These are phyloP conservation scores for Trachymyrmex septentrionalis DNA, from an alignment of 1,140 invertebrate species.

Conservation along the genomic window DNA sequence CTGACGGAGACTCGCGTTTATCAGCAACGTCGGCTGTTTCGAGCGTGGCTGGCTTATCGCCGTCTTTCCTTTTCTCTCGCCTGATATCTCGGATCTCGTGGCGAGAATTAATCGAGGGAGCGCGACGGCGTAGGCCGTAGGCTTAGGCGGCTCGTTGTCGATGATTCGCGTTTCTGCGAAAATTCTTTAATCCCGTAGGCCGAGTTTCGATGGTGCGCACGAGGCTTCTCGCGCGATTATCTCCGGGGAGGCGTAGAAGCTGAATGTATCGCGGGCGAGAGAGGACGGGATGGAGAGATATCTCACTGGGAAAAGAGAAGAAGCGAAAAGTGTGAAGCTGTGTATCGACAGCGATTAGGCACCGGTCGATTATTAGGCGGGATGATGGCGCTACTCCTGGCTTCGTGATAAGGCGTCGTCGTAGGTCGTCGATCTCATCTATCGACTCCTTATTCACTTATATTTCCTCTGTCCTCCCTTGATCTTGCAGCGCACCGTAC, in stretches of 20 bases:
- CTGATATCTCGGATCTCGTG: slow-evolving; percentile 61
- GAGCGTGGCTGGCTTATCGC: slow-evolving; percentile 50
- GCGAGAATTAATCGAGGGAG: slow-evolving; percentile 37
- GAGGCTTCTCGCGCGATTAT: slow-evolving; percentile 39
- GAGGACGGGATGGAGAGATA: neutral
- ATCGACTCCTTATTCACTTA: slow-evolving; percentile 38
- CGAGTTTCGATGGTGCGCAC: slow-evolving; percentile 12
- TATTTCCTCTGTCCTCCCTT: slow-evolving; percentile 42
- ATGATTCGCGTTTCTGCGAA: slow-evolving; percentile 32
- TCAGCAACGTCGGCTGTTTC: slow-evolving; percentile 58
- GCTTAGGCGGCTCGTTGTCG: slow-evolving; percentile 32
- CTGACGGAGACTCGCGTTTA: slow-evolving; percentile 55
- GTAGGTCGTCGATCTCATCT: slow-evolving; percentile 55
- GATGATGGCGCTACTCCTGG: slow-evolving; percentile 19
- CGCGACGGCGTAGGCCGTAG: neutral
- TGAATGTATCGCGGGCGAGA: neutral
- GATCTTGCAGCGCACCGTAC: slow-evolving; percentile 61
- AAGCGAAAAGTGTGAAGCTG: slow-evolving; percentile 43
- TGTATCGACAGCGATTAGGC: slow-evolving; percentile 68
- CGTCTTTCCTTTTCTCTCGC: slow-evolving; percentile 39
- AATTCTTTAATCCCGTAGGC: slow-evolving; percentile 23
- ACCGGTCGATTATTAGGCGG: slow-evolving; percentile 60
- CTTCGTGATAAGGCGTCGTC: slow-evolving; percentile 37
- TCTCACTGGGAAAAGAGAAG: slow-evolving; percentile 17
- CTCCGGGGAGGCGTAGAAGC: slow-evolving; percentile 10